Conservation (phyloP, 2,888 invertebrate species). For the Acholoe squamosa region DNA sequence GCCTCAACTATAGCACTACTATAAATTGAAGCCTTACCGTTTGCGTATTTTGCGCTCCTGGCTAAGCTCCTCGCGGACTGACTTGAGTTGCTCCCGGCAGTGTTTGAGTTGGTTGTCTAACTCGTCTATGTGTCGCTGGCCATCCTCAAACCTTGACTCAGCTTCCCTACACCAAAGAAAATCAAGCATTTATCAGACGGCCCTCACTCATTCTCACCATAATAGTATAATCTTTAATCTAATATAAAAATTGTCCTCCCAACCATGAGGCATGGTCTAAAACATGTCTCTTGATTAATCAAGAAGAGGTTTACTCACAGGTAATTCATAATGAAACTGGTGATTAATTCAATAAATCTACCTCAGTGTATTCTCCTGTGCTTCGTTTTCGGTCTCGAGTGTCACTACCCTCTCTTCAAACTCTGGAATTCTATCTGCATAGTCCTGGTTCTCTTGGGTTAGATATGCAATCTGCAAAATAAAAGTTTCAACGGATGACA, state of each 20-base stretch:
- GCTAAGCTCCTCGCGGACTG: slow-evolving; percentile 71
- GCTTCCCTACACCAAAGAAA: slow-evolving; percentile 72
- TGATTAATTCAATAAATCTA: slow-evolving; percentile 67
- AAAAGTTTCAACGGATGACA: no score
- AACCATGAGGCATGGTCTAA: no score
- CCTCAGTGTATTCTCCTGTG: slow-evolving; percentile 78
- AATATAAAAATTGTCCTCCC: no score
- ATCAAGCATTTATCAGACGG: no score
- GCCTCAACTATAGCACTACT: no score
- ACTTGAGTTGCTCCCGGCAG: slow-evolving; percentile 71
- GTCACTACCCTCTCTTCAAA: slow-evolving; percentile 76
- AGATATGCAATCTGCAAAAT: slow-evolving; percentile 72
- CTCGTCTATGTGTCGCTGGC: slow-evolving; percentile 72
- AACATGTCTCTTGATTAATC: no score
- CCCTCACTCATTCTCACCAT: no score
- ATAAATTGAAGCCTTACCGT: slow-evolving; percentile 67
- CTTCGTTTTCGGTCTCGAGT: slow-evolving; percentile 75
- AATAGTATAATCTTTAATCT: no score
- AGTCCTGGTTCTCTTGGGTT: slow-evolving; percentile 73
- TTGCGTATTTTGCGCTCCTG: slow-evolving; percentile 73
- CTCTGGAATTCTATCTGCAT: slow-evolving; percentile 73
- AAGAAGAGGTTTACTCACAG: no score
- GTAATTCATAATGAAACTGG: no score
- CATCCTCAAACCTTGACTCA: slow-evolving; percentile 74
- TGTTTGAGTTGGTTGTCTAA: slow-evolving; percentile 71